phyloP scores from a whole-genome alignment of 2,113 vertebrate genomes.

The Misgurnus mizolepis region DNA sequence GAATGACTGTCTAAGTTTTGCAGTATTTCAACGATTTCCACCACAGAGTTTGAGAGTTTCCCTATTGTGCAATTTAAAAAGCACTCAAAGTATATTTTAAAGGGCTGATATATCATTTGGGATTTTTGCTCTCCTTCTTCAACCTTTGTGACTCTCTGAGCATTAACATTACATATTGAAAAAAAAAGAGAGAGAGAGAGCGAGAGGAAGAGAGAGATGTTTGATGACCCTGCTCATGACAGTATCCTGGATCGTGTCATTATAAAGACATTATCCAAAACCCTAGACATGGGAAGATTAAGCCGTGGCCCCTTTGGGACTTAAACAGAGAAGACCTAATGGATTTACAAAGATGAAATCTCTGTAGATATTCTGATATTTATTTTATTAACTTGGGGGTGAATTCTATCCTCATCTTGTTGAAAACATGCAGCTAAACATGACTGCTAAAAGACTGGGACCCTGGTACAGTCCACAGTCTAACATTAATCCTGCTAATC shows the following conservation, averaged over 20 bases:
- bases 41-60: too few species aligned
- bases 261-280: conserved; percentile 61
- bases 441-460: conserved; percentile 49
- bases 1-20: conserved; percentile 18
- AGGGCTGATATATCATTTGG: background rate
- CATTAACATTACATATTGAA: conserved; percentile 33
- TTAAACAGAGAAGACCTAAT: conserved; percentile 58
- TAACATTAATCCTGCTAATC: conserved; percentile 38
- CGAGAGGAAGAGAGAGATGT: conserved; percentile 10
- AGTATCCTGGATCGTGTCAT: conserved; percentile 51
- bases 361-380: conserved; percentile 62
- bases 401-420: conserved; percentile 46
- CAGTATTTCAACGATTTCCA: background rate
- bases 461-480: conserved; percentile 17
- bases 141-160: background rate
- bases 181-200: background rate
- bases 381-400: conserved; percentile 60
- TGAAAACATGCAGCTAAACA: conserved; percentile 31
- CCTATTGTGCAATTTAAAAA: background rate
- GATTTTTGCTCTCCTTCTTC: background rate
- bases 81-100: background rate
- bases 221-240: conserved; percentile 42
- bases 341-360: conserved; percentile 62
- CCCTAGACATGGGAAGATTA: conserved; percentile 51
- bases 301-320: conserved; percentile 51